Conservation (phyloP, 2,113 vertebrate species). For the Tachysurus fulvidraco region DNA sequence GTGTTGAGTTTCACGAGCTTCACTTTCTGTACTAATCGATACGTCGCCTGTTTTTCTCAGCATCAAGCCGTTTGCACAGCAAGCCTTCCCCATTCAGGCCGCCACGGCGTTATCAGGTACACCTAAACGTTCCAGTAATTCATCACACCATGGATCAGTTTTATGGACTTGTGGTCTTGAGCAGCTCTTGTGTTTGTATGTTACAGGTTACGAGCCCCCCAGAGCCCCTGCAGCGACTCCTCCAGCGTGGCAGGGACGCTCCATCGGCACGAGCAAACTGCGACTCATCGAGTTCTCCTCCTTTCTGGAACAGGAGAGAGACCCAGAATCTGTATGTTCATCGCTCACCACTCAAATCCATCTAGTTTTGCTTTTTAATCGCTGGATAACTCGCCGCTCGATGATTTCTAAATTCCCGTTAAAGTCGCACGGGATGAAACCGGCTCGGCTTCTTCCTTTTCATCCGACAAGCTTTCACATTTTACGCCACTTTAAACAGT, state of each 20-base stretch:
- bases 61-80: slow-evolving; percentile 95
- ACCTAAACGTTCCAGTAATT: neutral
- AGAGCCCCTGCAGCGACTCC: slow-evolving; percentile 82
- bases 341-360: neutral
- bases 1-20: neutral
- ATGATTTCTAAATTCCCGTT: too few species aligned
- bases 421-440: neutral
- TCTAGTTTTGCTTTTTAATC: neutral
- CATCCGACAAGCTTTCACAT: neutral
- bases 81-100: slow-evolving; percentile 91
- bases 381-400: too few species aligned
- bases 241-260: slow-evolving; percentile 95
- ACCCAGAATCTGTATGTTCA: slow-evolving; percentile 86
- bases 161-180: too few species aligned
- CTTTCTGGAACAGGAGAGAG: slow-evolving; percentile 94
- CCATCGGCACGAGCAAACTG: slow-evolving; percentile 95
- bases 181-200: slow-evolving; percentile 9
- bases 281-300: slow-evolving; percentile 95
- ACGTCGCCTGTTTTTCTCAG: slow-evolving; percentile 67
- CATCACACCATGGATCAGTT: neutral
- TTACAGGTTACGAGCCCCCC: slow-evolving; percentile 86
- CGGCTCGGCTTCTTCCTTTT: neutral
- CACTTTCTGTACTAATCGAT: neutral
- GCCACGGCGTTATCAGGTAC: slow-evolving; percentile 95
- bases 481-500: too few species aligned